Base-by-base conservation (phyloP, 2,797 vertebrate species). In the Sciurus vulgaris region DNA sequence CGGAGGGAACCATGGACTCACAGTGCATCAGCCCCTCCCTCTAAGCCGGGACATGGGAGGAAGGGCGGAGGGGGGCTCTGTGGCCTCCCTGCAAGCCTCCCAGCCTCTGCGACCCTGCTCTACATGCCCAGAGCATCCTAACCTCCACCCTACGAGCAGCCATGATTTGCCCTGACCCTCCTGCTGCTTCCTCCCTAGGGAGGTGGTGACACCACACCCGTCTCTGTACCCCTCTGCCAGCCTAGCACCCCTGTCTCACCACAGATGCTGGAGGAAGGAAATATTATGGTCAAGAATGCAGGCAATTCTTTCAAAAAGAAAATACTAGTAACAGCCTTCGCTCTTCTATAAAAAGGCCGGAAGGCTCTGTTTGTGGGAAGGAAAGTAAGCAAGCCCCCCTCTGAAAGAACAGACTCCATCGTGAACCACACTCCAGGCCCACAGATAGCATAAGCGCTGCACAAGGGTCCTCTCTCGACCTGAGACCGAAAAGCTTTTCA, bases 401-500 rank as follows among this genome's bases (percentile, higher is more conserved):
- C 33, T 78, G 70, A 95, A 95, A 98, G 81, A 96, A 44, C 6
- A 92, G 70, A 93, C 83, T 96, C 83, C 90, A 87, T 86, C 18
- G 74, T 94, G 93, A 92, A 51, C 26, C 47, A 76, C 94, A 63
- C 96, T 95, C 93, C 91, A 69, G 82, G 70, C 74, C 89, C 90
- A 86, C 91, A 93, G 79, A 96, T 91, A 97, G 72, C 89, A 87
- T 74, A 70, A 97, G 97, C 89, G 33, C 90, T 49, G 81, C 44
- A 69, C 94, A 97, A 97, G 92, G 82, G 95, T 94, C 98, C 94
- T 97, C 96, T 95, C 97, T 97, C 96, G 94, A 96, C 96, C 67
- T 0, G 94, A 95, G 98, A 96, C 90, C 96, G 89, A 96, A 97
- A 96, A 97, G 96, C 97, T 98, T 97, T 97, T 97, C 93, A 98